Evolutionary conservation across 2,888 invertebrate genomes (phyloP).

Genomic region (Mechanitis messenoides): DNA sequence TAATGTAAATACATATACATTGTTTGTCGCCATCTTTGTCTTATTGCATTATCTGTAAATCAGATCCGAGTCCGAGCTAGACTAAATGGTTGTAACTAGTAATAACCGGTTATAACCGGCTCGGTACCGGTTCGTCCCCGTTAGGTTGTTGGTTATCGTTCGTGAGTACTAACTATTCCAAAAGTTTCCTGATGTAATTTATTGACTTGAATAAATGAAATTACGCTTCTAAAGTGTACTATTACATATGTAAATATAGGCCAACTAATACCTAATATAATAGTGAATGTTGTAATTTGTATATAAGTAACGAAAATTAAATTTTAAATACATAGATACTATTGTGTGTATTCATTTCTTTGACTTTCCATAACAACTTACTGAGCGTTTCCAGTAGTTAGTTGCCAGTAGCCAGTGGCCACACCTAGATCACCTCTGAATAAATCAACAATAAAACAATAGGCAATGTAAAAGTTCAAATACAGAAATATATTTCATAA

Average conservation of each 20-base stretch:
- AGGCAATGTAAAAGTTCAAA: slow-evolving; percentile 50
- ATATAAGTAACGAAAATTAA: slow-evolving; percentile 77
- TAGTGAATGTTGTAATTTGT: slow-evolving; percentile 77
- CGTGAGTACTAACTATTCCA: slow-evolving; percentile 58
- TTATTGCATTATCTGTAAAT: slow-evolving; percentile 5
- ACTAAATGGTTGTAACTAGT: slow-evolving; percentile 28
- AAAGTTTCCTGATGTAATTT: slow-evolving; percentile 70
- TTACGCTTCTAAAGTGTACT: slow-evolving; percentile 76
- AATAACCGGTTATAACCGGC: slow-evolving; percentile 27
- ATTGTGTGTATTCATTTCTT: slow-evolving; percentile 59
- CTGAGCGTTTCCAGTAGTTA: background rate
- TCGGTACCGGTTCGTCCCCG: slow-evolving; percentile 44
- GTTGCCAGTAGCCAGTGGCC: background rate
- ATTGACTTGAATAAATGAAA: slow-evolving; percentile 66
- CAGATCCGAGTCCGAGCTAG: slow-evolving; percentile 14
- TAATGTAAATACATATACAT: slow-evolving; percentile 3
- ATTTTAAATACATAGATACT: slow-evolving; percentile 77
- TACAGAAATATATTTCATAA: slow-evolving; percentile 57
- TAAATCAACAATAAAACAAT: slow-evolving; percentile 26
- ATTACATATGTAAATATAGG: slow-evolving; percentile 74
- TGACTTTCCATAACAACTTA: slow-evolving; percentile 23
- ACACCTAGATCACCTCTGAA: background rate
- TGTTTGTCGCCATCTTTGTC: background rate
- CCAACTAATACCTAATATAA: slow-evolving; percentile 73
- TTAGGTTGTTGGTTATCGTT: slow-evolving; percentile 52